These are phyloP conservation scores for Lacanobia wlatinum DNA, from an alignment of 2,888 invertebrate genomes.

Conservation along the genomic window DNA sequence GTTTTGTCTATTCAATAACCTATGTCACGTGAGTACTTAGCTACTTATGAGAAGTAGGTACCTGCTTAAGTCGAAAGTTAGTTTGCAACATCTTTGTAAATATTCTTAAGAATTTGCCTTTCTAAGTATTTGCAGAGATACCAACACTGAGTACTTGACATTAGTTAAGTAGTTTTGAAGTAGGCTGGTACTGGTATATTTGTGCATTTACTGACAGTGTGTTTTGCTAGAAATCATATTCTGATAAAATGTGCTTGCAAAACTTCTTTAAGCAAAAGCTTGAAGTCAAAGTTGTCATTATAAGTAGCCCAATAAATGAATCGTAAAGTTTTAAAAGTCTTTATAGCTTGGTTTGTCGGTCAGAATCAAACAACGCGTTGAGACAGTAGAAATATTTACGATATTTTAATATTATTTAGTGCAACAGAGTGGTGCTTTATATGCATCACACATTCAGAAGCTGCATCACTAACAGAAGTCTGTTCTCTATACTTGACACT, in stretches of 20 bases:
- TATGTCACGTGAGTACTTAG: neutral
- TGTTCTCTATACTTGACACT: constrained; percentile 45
- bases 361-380: constrained; percentile 10
- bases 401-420: constrained; percentile 50
- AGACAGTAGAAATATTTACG: constrained; percentile 35
- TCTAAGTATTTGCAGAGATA: constrained; percentile 24
- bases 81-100: constrained; percentile 31
- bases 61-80: constrained; percentile 34
- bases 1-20: neutral
- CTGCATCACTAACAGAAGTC: constrained; percentile 44
- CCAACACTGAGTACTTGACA: constrained; percentile 8
- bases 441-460: constrained; percentile 43
- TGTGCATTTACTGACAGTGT: neutral
- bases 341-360: neutral
- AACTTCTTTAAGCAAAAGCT: neutral
- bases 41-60: neutral
- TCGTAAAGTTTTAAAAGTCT: neutral
- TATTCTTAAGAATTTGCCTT: constrained; percentile 34
- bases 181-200: neutral
- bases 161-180: neutral
- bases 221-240: neutral
- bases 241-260: neutral
- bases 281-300: neutral
- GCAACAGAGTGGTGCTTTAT: constrained; percentile 14
- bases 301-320: neutral